Percentiles rank a stretch among this genome's conserved stretches.
phyloP scores from a whole-genome alignment of 37 sponge, comb jelly and placozoan species.

The Diacarnus erythraeanus region DNA sequence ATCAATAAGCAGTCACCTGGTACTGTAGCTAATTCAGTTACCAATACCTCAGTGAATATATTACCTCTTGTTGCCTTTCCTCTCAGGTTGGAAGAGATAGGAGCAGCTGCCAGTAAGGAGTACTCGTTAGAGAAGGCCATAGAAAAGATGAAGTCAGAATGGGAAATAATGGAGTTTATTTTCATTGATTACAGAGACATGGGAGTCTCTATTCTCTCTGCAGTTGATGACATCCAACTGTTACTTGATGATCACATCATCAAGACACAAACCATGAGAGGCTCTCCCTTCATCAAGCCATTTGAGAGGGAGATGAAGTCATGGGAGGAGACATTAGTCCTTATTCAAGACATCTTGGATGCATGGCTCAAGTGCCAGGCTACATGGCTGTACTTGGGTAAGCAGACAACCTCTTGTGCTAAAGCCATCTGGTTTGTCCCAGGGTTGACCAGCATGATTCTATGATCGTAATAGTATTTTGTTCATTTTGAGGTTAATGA shows the following conservation, averaged over 20 bases:
- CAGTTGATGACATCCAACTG: constrained; percentile 94
- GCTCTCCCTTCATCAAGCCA: constrained; percentile 98
- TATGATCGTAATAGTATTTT: neutral
- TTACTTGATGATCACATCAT: constrained; percentile 97
- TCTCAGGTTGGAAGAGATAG: constrained; percentile 87
- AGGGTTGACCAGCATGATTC: too few species aligned
- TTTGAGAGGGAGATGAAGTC: constrained; percentile 92
- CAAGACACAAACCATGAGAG: constrained; percentile 97
- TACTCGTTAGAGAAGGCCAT: constrained; percentile 94
- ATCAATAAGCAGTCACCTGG: too few species aligned
- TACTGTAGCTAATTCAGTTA: too few species aligned
- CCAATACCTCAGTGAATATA: neutral
- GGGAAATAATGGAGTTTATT: constrained; percentile 82
- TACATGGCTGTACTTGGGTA: constrained; percentile 92
- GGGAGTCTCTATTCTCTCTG: constrained; percentile 88
- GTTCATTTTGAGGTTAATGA: neutral
- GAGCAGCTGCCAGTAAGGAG: constrained; percentile 94
- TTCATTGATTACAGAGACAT: constrained; percentile 94
- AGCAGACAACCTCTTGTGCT: too few species aligned
- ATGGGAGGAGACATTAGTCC: constrained; percentile 93
- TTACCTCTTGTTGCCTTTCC: neutral
- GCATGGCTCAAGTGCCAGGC: constrained; percentile 97
- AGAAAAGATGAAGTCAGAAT: constrained; percentile 96
- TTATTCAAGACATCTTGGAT: constrained; percentile 94
- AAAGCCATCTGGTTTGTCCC: too few species aligned